These are phyloP conservation scores for Sebastes matsubarae DNA, from an alignment of 2,797 vertebrate species.

Conservation along the genomic window DNA sequence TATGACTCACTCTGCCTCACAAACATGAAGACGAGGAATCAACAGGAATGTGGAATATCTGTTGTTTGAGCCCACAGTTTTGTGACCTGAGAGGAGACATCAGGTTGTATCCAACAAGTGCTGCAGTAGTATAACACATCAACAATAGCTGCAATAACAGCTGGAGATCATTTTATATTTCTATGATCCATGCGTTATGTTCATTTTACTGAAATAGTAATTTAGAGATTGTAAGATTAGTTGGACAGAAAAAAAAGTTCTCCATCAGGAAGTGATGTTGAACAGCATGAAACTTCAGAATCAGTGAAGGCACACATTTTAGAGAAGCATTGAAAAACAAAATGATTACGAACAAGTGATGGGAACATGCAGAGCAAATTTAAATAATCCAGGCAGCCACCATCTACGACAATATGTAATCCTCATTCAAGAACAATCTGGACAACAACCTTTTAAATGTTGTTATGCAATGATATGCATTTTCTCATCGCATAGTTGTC, in stretches of 20 bases:
- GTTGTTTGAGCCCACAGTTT: background rate
- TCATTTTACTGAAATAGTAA: background rate
- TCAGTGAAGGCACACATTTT: background rate
- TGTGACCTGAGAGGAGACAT: background rate
- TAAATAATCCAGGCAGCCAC: slow-evolving; percentile 16
- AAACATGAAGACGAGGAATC: background rate
- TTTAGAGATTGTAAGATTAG: background rate
- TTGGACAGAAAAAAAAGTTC: background rate
- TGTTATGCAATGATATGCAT: slow-evolving; percentile 27
- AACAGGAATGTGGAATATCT: background rate
- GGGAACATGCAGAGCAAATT: slow-evolving; percentile 24
- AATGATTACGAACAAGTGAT: slow-evolving; percentile 4
- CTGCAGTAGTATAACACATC: background rate
- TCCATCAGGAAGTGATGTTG: background rate
- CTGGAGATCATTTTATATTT: background rate
- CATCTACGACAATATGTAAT: slow-evolving; percentile 39
- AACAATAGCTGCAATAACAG: background rate
- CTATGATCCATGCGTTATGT: background rate
- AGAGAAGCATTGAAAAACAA: background rate
- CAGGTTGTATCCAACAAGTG: background rate
- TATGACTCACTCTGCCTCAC: slow-evolving; percentile 22
- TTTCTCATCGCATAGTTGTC: slow-evolving; percentile 6
- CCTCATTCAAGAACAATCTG: slow-evolving; percentile 32
- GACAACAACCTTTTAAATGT: slow-evolving; percentile 16
- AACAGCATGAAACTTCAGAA: background rate